Evolutionary conservation across 2,797 vertebrate species (phyloP).

Genomic region (Chelidonichthys spinosus): DNA sequence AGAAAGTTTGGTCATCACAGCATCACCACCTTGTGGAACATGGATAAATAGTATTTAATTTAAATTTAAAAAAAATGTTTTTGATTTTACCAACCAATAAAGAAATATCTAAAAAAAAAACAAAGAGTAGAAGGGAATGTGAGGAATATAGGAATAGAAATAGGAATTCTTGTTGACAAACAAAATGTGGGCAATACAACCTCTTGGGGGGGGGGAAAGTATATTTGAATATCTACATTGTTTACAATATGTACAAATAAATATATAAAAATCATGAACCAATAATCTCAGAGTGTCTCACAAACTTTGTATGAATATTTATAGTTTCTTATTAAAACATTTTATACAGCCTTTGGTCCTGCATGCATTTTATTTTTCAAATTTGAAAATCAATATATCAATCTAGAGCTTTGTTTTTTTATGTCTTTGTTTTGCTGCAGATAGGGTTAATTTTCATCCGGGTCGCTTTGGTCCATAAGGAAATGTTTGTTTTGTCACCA

Average conservation of each 20-base stretch:
- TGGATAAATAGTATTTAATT: background rate
- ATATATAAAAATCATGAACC: conserved; percentile 61
- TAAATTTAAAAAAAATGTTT: background rate
- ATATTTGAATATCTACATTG: conserved; percentile 74
- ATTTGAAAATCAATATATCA: conserved; percentile 6
- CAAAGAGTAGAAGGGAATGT: conserved; percentile 2
- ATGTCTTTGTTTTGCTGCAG: conserved; percentile 53
- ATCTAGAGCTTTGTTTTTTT: conserved; percentile 11
- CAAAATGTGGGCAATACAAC: conserved; percentile 47
- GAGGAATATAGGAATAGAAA: background rate
- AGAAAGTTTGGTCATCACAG: background rate
- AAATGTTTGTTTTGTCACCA: conserved; percentile 23
- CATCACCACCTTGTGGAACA: background rate
- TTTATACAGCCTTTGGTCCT: conserved; percentile 33
- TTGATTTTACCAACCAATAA: background rate
- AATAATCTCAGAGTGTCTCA: conserved; percentile 69
- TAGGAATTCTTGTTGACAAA: conserved; percentile 38
- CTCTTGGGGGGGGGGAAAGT: conserved; percentile 35
- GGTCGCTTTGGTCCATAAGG: conserved; percentile 28
- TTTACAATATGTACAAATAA: conserved; percentile 79
- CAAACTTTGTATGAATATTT: conserved; percentile 59
- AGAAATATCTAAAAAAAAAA: background rate
- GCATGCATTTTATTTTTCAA: background rate
- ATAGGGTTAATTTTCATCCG: conserved; percentile 1
- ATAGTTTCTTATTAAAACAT: conserved; percentile 69